These are phyloP conservation scores for Tetramorium alpestre DNA, from an alignment of 1,140 invertebrate genomes.

Conservation along the genomic window DNA sequence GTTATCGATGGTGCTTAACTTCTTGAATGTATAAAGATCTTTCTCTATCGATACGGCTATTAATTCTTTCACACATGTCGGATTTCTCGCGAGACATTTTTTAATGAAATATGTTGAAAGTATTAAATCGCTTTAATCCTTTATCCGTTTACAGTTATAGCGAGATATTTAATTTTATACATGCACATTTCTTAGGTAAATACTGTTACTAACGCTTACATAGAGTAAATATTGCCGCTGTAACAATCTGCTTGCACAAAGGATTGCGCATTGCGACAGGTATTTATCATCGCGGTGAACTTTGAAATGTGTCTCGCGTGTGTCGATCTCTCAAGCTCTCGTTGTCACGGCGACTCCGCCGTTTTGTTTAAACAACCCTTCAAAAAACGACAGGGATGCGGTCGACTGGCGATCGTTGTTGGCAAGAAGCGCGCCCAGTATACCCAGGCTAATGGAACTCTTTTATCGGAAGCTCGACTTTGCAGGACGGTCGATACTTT, in stretches of 20 bases:
- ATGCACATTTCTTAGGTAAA: neutral
- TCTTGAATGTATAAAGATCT: neutral
- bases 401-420: slow-evolving; percentile 17
- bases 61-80: neutral
- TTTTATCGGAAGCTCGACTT: slow-evolving; percentile 32
- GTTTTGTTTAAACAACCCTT: slow-evolving; percentile 50
- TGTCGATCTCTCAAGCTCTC: slow-evolving; percentile 45
- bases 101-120: neutral
- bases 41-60: neutral
- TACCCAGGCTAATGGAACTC: slow-evolving; percentile 48
- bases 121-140: neutral
- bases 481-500: slow-evolving; percentile 56
- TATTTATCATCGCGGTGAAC: slow-evolving; percentile 47
- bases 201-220: slow-evolving; percentile 8
- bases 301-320: slow-evolving; percentile 34
- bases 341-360: slow-evolving; percentile 2
- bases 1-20: slow-evolving; percentile 15
- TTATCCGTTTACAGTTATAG: neutral
- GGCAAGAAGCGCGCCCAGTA: slow-evolving; percentile 26
- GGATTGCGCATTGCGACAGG: slow-evolving; percentile 25
- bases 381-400: slow-evolving; percentile 19
- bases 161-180: neutral
- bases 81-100: neutral
- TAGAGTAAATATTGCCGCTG: slow-evolving; percentile 2
- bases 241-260: slow-evolving; percentile 28